phyloP scores from a whole-genome alignment of 2,888 invertebrate genomes.

The Aquatica leii region DNA sequence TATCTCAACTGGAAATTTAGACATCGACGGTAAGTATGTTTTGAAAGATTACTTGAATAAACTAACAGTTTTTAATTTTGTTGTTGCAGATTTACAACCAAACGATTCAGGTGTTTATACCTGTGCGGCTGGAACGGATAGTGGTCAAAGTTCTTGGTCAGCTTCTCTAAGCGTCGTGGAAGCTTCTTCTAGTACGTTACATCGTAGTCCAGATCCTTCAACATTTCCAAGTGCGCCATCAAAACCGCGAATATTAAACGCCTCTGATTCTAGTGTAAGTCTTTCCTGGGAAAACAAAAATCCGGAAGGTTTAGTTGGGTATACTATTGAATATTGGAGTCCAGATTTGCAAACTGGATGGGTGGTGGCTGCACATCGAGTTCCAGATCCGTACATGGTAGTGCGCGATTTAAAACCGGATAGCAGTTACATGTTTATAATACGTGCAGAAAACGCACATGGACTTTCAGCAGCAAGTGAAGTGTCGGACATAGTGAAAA shows the following conservation, averaged over 20 bases:
- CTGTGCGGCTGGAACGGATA: conserved; percentile 83
- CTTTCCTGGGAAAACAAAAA: conserved; percentile 71
- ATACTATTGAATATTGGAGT: conserved; percentile 80
- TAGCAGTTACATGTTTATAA: conserved; percentile 84
- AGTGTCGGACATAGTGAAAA: conserved; percentile 76
- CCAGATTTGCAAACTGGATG: conserved; percentile 81
- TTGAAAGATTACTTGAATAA: neutral
- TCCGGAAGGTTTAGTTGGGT: conserved; percentile 66
- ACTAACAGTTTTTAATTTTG: no score
- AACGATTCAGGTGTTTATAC: conserved; percentile 82
- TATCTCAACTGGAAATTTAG: conserved; percentile 74
- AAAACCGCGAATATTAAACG: conserved; percentile 72
- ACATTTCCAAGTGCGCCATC: conserved; percentile 78
- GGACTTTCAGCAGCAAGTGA: conserved; percentile 85
- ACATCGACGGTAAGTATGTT: conserved; percentile 76
- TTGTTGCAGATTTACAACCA: conserved; percentile 70
- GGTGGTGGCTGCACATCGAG: conserved; percentile 74
- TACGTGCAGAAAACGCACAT: conserved; percentile 85
- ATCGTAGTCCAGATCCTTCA: conserved; percentile 75
- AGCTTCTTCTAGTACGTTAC: conserved; percentile 66
- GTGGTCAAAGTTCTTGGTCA: conserved; percentile 85
- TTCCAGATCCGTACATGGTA: conserved; percentile 73
- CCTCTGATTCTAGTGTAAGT: conserved; percentile 70
- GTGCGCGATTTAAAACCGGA: conserved; percentile 79
- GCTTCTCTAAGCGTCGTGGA: conserved; percentile 73